Percentiles rank a stretch among this genome's conserved stretches.
Conservation (phyloP, 2,797 vertebrate genomes). For the Rousettus madagascariensis region DNA sequence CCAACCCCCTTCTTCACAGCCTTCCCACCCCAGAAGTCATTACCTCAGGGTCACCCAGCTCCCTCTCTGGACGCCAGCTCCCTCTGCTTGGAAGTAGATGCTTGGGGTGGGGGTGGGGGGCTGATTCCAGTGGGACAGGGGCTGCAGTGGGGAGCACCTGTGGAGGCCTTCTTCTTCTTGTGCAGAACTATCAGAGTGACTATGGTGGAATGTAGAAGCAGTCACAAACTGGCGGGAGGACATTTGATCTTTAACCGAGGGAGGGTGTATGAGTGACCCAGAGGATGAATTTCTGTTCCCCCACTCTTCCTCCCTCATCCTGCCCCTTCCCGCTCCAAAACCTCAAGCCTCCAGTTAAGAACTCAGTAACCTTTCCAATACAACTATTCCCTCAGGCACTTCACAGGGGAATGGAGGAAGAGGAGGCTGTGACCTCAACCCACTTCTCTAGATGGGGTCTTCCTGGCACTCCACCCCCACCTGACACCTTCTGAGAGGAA, state of each 20-base stretch:
- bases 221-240: background rate
- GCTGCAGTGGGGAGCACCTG: background rate
- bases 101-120: background rate
- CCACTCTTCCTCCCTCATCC: background rate
- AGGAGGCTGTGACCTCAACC: conserved; percentile 49
- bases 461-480: background rate
- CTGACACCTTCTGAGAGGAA: conserved; percentile 43
- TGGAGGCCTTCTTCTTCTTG: background rate
- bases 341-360: background rate
- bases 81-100: background rate
- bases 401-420: background rate
- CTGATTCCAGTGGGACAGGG: background rate
- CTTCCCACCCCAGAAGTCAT: background rate
- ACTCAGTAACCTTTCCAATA: background rate
- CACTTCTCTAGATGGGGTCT: background rate
- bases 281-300: background rate
- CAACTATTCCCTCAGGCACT: background rate
- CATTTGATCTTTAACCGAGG: background rate
- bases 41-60: background rate
- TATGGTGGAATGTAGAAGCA: background rate
- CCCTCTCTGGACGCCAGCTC: background rate
- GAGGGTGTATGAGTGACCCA: background rate
- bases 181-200: background rate
- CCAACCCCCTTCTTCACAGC: background rate
- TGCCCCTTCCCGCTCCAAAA: background rate